Base-by-base conservation (phyloP, 2,113 vertebrate species). In the Bufo bufo region DNA sequence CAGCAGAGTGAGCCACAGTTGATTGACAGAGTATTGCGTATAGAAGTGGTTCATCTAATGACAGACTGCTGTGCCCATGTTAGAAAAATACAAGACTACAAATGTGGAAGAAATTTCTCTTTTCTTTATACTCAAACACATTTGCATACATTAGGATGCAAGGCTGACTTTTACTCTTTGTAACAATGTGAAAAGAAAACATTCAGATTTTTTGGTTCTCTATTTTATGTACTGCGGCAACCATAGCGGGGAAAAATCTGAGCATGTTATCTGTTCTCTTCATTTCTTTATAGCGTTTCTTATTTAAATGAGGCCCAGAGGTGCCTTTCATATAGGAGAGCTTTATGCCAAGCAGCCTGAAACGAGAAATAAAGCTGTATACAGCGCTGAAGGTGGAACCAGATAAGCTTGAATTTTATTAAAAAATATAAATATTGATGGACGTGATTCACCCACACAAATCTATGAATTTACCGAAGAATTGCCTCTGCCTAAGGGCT, bases 191-290 rank as follows among this genome's bases (percentile, higher is more conserved):
- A 74, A 75, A 75, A 49, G 72, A 75, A 75, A 50, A 20, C 45
- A 17, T 75, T 7, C 72, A 3, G 16, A 50, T 16, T 47, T 47
- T 74, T 74, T 74, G 33, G 23, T 47, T 47, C 12, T 8, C 0
- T 75, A 20, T 19, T 75, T 75, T 75, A 72, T 72, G 69, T 72
- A 75, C 72, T 75, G 47, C 72, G 11, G 72, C 72, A 75, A 75
- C 45, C 16, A 50, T 49, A 75, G 45, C 8, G 45, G 6, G 71
- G 16, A 16, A 3, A 19, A 10, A 50, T 75, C 72, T 75, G 72
- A 9, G 16, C 72, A 75, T 16, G 49, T 75, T 75, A 75, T 49
- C 72, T 49, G 72, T 50, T 75, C 71, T 74, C 23, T 13, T 72
- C 72, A 20, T 49, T 75, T 50, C 72, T 75, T 75, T 50, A 49